phyloP scores from a whole-genome alignment of 2,113 vertebrate species.

The Austrofundulus limnaeus region DNA sequence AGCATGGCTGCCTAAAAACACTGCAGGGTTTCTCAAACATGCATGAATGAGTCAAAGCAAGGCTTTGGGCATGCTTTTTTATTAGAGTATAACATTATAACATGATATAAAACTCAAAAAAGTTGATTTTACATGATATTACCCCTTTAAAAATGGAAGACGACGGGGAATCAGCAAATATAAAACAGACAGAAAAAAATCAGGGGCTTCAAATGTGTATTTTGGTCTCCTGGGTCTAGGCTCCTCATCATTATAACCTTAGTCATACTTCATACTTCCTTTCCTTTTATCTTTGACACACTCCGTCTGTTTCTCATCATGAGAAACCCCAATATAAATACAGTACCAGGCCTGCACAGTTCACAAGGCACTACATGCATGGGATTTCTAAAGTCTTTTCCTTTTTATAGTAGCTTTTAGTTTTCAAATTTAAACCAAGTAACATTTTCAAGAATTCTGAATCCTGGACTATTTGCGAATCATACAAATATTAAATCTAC shows the following conservation, averaged over 20 bases:
- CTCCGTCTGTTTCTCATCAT: slow-evolving; percentile 73
- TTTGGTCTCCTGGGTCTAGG: slow-evolving; percentile 59
- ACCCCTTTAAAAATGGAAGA: no score
- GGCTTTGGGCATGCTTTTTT: no score
- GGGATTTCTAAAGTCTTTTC: slow-evolving; percentile 16
- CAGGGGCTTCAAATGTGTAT: slow-evolving; percentile 46
- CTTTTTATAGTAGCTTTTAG: slow-evolving; percentile 14
- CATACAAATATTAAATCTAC: slow-evolving; percentile 7
- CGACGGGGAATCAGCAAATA: slow-evolving; percentile 34
- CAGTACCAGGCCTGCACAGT: slow-evolving; percentile 53
- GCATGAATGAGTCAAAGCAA: no score
- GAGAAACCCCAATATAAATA: slow-evolving; percentile 68
- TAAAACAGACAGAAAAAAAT: slow-evolving; percentile 42
- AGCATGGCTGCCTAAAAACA: no score
- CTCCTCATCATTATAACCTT: slow-evolving; percentile 72
- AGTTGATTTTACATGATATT: no score
- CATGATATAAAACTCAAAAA: no score
- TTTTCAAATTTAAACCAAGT: slow-evolving; percentile 13
- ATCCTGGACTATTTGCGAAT: slow-evolving; percentile 20
- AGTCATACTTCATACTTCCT: slow-evolving; percentile 78
- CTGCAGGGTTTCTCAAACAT: no score
- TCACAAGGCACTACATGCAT: slow-evolving; percentile 35
- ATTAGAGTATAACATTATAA: no score
- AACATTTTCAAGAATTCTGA: not conserved
- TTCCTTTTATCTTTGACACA: slow-evolving; percentile 75